These are phyloP conservation scores for Protaetia brevitarsis DNA, from an alignment of 1,140 invertebrate species.

Conservation along the genomic window DNA sequence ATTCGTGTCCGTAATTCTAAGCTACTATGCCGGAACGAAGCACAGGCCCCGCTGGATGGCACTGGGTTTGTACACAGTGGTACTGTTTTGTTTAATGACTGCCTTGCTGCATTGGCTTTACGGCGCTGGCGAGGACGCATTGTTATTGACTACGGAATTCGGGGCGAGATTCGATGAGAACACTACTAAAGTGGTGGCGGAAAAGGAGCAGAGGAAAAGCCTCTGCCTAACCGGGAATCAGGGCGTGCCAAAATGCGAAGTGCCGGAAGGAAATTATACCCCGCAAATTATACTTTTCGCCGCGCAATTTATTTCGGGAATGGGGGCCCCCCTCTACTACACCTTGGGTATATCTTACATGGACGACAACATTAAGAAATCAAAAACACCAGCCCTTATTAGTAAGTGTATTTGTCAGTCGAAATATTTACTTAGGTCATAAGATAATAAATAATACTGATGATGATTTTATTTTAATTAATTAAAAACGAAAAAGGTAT, in stretches of 20 bases:
- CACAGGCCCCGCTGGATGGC: constrained; percentile 72
- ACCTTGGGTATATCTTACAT: constrained; percentile 68
- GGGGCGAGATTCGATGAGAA: constrained; percentile 48
- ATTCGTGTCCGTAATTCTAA: constrained; percentile 58
- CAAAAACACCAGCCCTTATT: constrained; percentile 63
- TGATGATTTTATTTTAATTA: neutral
- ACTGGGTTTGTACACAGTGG: constrained; percentile 66
- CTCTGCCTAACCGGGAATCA: constrained; percentile 42
- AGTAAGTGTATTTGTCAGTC: constrained; percentile 50
- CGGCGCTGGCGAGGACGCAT: constrained; percentile 65
- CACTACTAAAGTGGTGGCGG: constrained; percentile 43
- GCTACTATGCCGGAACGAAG: constrained; percentile 65
- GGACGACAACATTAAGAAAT: constrained; percentile 69
- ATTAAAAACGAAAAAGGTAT: constrained; percentile 52
- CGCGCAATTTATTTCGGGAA: constrained; percentile 65
- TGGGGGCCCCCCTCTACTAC: constrained; percentile 64
- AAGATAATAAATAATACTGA: constrained; percentile 4
- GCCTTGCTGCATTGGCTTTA: constrained; percentile 72
- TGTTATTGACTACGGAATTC: constrained; percentile 63
- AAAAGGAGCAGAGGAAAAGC: constrained; percentile 46
- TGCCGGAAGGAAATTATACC: constrained; percentile 57
- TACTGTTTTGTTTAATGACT: constrained; percentile 66
- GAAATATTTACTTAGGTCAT: neutral
- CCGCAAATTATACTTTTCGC: constrained; percentile 60
- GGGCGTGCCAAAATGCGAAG: constrained; percentile 51